These are phyloP conservation scores for Platanista minor DNA, from an alignment of 2,113 vertebrate genomes.

Conservation along the genomic window DNA sequence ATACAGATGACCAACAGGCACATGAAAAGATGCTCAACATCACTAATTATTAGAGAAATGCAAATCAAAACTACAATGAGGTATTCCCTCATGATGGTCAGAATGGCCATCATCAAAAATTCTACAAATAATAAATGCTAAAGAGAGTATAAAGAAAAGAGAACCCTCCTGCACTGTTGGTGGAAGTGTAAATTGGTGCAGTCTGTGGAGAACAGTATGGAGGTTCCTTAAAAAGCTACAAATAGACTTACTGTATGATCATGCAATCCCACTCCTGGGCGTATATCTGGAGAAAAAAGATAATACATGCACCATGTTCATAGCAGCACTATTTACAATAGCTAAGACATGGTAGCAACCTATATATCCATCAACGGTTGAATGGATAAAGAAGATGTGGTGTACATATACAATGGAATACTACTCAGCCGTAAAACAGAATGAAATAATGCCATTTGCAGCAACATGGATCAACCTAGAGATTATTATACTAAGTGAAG, in stretches of 20 bases:
- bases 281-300: not conserved
- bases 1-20: not conserved
- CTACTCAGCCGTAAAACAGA: not conserved
- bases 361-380: not conserved
- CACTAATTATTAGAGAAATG: no score
- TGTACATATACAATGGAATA: no score
- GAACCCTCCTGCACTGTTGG: not conserved
- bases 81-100: not conserved
- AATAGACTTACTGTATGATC: not conserved
- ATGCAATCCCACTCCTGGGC: not conserved
- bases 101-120: not conserved
- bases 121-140: not conserved
- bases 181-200: not conserved
- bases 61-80: not conserved
- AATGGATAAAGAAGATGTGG: not conserved
- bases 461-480: not conserved
- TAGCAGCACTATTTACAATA: not conserved
- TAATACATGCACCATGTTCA: not conserved
- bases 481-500: not conserved
- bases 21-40: not conserved
- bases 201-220: not conserved
- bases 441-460: not conserved
- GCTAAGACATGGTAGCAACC: not conserved
- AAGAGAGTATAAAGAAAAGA: not conserved
- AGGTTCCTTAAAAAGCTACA: not conserved